A percentile compares a stretch with the other conserved stretches of the same genome.
phyloP scores from a whole-genome alignment of 1,140 invertebrate genomes.

The Teleopsis dalmanni region DNA sequence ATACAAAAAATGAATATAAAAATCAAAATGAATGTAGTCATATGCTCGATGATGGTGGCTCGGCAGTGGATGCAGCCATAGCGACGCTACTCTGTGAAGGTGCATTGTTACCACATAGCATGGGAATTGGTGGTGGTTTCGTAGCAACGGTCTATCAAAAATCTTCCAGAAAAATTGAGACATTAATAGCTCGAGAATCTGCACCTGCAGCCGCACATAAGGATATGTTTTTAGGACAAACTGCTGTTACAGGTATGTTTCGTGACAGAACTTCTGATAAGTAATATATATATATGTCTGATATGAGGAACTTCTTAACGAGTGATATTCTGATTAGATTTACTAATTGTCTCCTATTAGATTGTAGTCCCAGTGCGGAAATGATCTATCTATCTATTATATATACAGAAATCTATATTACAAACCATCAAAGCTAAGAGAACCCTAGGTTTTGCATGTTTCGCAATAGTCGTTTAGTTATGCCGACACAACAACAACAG shows the following conservation, averaged over 20 bases:
- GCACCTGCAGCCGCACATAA: constrained; percentile 61
- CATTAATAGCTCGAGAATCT: constrained; percentile 71
- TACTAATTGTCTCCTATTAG: too few relatives aligned
- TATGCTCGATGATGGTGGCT: constrained; percentile 68
- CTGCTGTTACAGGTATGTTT: constrained; percentile 22
- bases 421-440: too few relatives aligned
- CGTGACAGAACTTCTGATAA: too few relatives aligned
- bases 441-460: too few relatives aligned
- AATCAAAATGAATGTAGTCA: constrained; percentile 13
- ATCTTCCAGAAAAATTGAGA: constrained; percentile 50
- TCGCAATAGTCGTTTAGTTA: too few relatives aligned
- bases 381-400: too few relatives aligned
- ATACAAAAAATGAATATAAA: neutral
- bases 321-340: too few relatives aligned
- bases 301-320: too few relatives aligned
- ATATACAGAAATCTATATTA: too few relatives aligned
- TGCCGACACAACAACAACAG: too few relatives aligned
- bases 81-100: constrained; percentile 82
- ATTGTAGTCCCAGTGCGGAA: too few relatives aligned
- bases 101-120: constrained; percentile 74
- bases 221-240: constrained; percentile 60
- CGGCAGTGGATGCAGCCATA: constrained; percentile 82
- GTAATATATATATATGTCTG: too few relatives aligned
- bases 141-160: constrained; percentile 71
- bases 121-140: constrained; percentile 86